A percentile compares a stretch with the other conserved stretches of the same genome.
These are phyloP conservation scores for Poecile atricapillus DNA, from an alignment of 2,113 vertebrate genomes.

Conservation along the genomic window DNA sequence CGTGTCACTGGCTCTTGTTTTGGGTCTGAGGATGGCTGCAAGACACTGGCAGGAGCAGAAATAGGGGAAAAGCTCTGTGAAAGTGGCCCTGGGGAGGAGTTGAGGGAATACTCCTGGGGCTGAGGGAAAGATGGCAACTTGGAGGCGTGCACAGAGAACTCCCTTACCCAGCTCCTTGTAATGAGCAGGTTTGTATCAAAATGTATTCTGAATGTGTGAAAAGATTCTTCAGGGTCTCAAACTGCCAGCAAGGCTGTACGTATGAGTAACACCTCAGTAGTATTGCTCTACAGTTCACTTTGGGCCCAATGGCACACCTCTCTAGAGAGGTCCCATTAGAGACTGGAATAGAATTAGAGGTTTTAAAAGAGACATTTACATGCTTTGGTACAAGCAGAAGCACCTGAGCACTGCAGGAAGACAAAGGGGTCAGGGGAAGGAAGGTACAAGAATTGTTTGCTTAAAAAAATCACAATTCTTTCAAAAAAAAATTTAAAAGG, in stretches of 20 bases:
- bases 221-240: neutral
- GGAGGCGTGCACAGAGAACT: neutral
- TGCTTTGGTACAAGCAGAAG: neutral
- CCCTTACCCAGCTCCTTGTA: neutral
- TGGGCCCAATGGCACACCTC: neutral
- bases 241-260: neutral
- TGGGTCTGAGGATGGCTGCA: neutral
- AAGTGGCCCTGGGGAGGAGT: neutral
- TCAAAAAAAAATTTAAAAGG: neutral
- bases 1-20: neutral
- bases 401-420: neutral
- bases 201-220: neutral
- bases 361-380: neutral
- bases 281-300: neutral
- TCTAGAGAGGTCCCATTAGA: neutral
- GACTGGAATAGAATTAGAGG: neutral
- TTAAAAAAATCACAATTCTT: neutral
- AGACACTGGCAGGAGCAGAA: neutral
- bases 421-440: neutral
- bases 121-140: neutral
- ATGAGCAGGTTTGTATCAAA: neutral
- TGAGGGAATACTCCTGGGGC: neutral
- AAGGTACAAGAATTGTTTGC: neutral
- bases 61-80: neutral
- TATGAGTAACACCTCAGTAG: neutral